These are phyloP conservation scores for Icerya purchasi DNA, from an alignment of 2,888 invertebrate species.

Conservation along the genomic window DNA sequence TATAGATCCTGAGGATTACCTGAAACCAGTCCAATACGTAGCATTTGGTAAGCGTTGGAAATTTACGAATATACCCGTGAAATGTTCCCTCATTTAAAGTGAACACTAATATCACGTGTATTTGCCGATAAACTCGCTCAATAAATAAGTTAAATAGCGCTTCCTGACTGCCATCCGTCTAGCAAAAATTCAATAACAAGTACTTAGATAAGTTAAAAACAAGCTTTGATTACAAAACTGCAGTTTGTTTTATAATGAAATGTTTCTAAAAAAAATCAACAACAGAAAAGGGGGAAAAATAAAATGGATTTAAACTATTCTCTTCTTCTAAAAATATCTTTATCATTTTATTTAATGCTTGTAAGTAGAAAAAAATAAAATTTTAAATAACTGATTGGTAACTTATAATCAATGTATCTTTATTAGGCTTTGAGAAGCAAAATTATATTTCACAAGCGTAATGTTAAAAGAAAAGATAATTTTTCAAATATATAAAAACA, in stretches of 20 bases:
- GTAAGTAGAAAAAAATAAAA: too few species aligned
- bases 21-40: slow-evolving; percentile 94
- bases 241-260: not conserved
- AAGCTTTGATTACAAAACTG: not conserved
- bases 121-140: slow-evolving; percentile 60
- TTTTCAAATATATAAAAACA: too few species aligned
- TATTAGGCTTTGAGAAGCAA: too few species aligned
- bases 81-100: slow-evolving; percentile 74
- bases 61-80: slow-evolving; percentile 61
- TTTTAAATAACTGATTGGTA: too few species aligned
- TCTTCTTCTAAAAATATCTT: too few species aligned
- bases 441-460: too few species aligned
- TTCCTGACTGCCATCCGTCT: slow-evolving; percentile 76
- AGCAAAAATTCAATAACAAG: slow-evolving; percentile 6
- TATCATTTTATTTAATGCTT: too few species aligned
- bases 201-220: not conserved
- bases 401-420: too few species aligned
- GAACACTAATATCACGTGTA: slow-evolving; percentile 76
- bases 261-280: not conserved
- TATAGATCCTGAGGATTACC: too few species aligned
- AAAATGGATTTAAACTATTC: too few species aligned
- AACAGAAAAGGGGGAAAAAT: too few species aligned
- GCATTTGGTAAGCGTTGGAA: slow-evolving; percentile 81
- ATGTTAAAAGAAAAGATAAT: too few species aligned
- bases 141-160: slow-evolving; percentile 82